Percentiles rank a stretch among this genome's conserved stretches.
Evolutionary conservation across 2,113 vertebrate genomes (phyloP).

Genomic region (Pandion haliaetus): DNA sequence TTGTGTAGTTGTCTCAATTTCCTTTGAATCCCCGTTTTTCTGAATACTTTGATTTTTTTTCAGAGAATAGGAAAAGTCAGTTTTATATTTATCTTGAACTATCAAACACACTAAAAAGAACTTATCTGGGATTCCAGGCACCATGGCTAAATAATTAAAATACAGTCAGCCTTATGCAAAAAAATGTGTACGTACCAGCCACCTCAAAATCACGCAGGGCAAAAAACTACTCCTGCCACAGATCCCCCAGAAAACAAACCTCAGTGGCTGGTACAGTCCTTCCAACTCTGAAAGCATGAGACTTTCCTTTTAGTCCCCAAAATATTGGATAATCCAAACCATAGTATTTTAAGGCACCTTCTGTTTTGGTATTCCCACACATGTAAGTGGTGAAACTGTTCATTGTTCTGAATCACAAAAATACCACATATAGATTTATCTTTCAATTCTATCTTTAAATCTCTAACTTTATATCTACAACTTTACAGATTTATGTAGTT

Average conservation of each 20-base stretch:
- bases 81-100: constrained; percentile 36
- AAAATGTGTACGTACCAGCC: neutral
- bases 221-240: neutral
- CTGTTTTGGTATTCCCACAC: neutral
- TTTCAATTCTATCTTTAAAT: neutral
- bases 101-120: neutral
- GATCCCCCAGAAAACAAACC: neutral
- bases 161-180: constrained; percentile 14
- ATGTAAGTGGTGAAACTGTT: neutral
- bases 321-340: neutral
- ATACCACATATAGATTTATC: neutral
- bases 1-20: neutral
- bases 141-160: constrained; percentile 27
- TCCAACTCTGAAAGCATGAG: neutral
- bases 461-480: neutral
- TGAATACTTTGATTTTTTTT: neutral
- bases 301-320: neutral
- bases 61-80: neutral
- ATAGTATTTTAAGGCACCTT: neutral
- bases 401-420: neutral
- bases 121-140: constrained; percentile 7
- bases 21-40: neutral
- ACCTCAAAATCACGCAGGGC: neutral
- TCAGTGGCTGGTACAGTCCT: neutral
- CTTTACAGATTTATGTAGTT: neutral